Evolutionary conservation across 2,113 vertebrate species (phyloP), one percentile per base, ranked within the genome.

Genomic region (Grus americana): DNA sequence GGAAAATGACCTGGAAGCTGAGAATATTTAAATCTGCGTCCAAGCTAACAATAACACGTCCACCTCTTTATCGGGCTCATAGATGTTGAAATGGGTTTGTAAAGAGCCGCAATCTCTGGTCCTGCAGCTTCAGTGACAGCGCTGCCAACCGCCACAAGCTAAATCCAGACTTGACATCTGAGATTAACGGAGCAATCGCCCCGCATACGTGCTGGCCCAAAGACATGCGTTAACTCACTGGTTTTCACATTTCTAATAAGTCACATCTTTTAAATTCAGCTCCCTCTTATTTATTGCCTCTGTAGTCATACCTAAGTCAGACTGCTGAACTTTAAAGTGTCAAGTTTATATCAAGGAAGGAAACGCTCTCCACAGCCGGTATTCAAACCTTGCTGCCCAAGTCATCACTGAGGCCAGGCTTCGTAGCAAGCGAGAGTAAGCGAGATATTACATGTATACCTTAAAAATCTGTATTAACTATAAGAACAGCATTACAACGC

Each of bases 171-270:
- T 22, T 30, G 5, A 17, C 15, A 4, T 4, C 74, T 3, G 32
- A 30, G 14, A 27, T 8, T 11, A 42, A 30, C 1, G 9, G 38
- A 1, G 1, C 12, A 12, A 42, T 3, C 5, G 14, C 14, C n/a
- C 30, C 67, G 27, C 2, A 5, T 3, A 12, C n/a, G 34, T 15
- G 12, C 40, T 34, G 54, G n/a, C n/a, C 40, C 75, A 19, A 34
- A 34, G 29, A 47, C 47, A 44, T 0, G 5, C 0, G 0, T 18
- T 10, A 58, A 59, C 50, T 46, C 22, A 10, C 27, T 34, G 23
- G 12, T 50, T 63, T 50, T 78, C 5, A 49, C 6, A 0, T 7
- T 47, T 52, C 15, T 24, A 6, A 3, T 22, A 70, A 55, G 19
- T 36, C 70, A 17, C 19, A 24, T 23, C 21, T 50, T 63, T 21